These are phyloP conservation scores for Glandiceps talaboti DNA, from an alignment of 53 echinoderm and acorn worm species.

Conservation along the genomic window DNA sequence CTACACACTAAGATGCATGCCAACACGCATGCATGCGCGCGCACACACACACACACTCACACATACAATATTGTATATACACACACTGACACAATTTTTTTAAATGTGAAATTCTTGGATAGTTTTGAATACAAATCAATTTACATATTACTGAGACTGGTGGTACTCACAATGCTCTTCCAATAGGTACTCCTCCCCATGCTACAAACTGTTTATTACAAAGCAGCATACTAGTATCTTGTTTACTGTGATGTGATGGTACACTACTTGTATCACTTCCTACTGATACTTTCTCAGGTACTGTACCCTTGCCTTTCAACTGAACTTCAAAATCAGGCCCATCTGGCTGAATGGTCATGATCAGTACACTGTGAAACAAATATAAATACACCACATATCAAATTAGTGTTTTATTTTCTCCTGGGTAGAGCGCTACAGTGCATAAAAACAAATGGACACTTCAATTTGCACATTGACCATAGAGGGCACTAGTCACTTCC, in stretches of 20 bases:
- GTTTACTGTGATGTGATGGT: conserved; percentile 7
- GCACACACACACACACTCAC: too few species aligned
- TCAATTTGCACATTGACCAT: too few species aligned
- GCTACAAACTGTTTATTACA: conserved; percentile 72
- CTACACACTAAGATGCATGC: too few species aligned
- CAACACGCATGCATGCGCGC: too few species aligned
- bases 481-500: too few species aligned
- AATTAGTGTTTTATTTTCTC: too few species aligned
- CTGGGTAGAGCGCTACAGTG: too few species aligned
- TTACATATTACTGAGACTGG: not conserved
- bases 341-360: conserved; percentile 46
- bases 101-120: too few species aligned
- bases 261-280: conserved; percentile 4
- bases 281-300: not conserved
- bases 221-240: conserved; percentile 7
- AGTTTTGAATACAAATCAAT: too few species aligned
- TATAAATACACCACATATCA: not conserved
- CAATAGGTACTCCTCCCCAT: conserved; percentile 78
- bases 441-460: too few species aligned
- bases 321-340: conserved; percentile 69
- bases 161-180: conserved; percentile 72
- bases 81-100: too few species aligned
- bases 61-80: too few species aligned
- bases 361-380: conserved; percentile 32
- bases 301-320: conserved; percentile 45